phyloP scores from a whole-genome alignment of 1,140 invertebrate species.

The Drosophila serrata region DNA sequence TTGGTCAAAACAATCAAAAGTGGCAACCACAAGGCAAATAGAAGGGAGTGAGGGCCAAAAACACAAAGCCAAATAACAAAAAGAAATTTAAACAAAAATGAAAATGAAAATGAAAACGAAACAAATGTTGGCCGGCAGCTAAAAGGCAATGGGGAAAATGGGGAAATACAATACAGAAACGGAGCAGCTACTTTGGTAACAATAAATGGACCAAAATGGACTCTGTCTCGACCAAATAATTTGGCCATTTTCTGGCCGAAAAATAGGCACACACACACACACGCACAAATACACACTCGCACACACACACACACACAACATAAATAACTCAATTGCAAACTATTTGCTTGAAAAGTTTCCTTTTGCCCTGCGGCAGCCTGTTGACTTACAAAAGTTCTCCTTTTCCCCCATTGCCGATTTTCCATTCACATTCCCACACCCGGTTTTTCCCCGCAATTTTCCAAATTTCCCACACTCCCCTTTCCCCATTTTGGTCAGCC shows the following conservation, averaged over 20 bases:
- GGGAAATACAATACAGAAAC: slow-evolving; percentile 20
- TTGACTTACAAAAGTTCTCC: slow-evolving; percentile 67
- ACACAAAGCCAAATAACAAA: slow-evolving; percentile 54
- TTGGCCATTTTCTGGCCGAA: slow-evolving; percentile 54
- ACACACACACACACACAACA: slow-evolving; percentile 57
- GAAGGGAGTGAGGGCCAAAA: slow-evolving; percentile 27
- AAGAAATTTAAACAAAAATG: slow-evolving; percentile 35
- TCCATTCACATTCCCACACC: slow-evolving; percentile 1
- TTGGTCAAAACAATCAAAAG: slow-evolving; percentile 77
- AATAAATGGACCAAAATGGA: slow-evolving; percentile 14
- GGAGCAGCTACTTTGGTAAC: slow-evolving; percentile 32
- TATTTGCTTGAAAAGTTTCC: slow-evolving; percentile 79
- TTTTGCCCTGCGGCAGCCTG: slow-evolving; percentile 43
- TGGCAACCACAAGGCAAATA: slow-evolving; percentile 72
- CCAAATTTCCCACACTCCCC: too few relatives aligned
- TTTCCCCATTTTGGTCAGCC: slow-evolving; percentile 8
- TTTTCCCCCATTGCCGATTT: not conserved
- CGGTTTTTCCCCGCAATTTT: slow-evolving; percentile 10
- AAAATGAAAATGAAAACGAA: slow-evolving; percentile 9
- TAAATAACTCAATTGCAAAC: slow-evolving; percentile 82
- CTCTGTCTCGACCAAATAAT: slow-evolving; percentile 50
- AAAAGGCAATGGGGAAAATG: slow-evolving; percentile 29
- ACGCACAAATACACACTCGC: slow-evolving; percentile 6
- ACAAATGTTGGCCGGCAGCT: slow-evolving; percentile 29
- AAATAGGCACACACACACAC: slow-evolving; percentile 14